phyloP scores from a whole-genome alignment of 2,888 invertebrate species.

The Aspidiotus rigidus region DNA sequence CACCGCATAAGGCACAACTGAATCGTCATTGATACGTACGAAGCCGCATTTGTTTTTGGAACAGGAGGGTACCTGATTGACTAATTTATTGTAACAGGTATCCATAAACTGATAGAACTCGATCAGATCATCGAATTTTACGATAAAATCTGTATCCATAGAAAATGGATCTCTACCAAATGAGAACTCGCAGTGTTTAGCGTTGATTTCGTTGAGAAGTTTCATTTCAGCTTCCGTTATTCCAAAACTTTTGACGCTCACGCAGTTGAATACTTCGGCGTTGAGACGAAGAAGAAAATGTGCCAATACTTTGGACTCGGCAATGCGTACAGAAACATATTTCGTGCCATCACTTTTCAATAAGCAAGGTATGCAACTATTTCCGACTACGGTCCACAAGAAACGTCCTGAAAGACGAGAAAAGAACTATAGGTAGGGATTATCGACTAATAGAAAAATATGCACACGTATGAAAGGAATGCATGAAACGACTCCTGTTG shows the following conservation, averaged over 20 bases:
- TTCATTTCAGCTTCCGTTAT: slow-evolving; percentile 84
- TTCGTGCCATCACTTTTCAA: slow-evolving; percentile 52
- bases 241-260: slow-evolving; percentile 84
- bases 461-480: not conserved
- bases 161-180: slow-evolving; percentile 83
- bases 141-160: slow-evolving; percentile 79
- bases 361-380: slow-evolving; percentile 76
- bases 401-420: slow-evolving; percentile 50
- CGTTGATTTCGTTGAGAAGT: slow-evolving; percentile 84
- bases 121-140: slow-evolving; percentile 74
- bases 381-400: slow-evolving; percentile 83
- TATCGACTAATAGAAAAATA: not conserved
- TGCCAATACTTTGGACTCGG: slow-evolving; percentile 79
- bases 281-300: slow-evolving; percentile 82
- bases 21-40: slow-evolving; percentile 83
- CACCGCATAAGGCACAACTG: slow-evolving; percentile 84
- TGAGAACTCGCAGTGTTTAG: slow-evolving; percentile 80
- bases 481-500: not conserved
- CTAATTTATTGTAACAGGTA: slow-evolving; percentile 75
- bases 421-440: not conserved
- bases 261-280: slow-evolving; percentile 81
- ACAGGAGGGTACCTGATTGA: slow-evolving; percentile 50
- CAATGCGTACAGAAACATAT: slow-evolving; percentile 89
- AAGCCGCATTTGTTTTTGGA: slow-evolving; percentile 71
- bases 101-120: slow-evolving; percentile 85